Evolutionary conservation across 1,140 invertebrate genomes (phyloP).

Genomic region (Sarcophaga peregrina): DNA sequence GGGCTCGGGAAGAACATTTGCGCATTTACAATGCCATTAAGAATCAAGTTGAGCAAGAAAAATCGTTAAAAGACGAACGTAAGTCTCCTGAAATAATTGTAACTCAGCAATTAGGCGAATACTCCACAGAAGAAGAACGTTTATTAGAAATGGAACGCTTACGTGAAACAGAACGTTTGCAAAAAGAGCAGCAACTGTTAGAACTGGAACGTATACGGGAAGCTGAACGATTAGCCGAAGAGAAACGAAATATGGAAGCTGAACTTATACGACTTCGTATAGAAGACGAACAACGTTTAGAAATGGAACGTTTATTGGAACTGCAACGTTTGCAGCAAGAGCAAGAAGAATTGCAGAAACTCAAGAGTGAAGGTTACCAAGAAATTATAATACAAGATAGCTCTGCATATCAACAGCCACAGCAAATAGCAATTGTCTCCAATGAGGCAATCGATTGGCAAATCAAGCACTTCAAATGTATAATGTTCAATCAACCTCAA

Average conservation of each 20-base stretch:
- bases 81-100: neutral
- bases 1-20: constrained; percentile 57
- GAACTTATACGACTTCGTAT: constrained; percentile 51
- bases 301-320: constrained; percentile 50
- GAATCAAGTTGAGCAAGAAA: constrained; percentile 1
- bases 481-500: neutral
- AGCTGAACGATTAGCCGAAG: constrained; percentile 50
- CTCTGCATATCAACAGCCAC: neutral
- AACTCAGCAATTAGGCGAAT: neutral
- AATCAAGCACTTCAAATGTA: neutral
- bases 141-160: constrained; percentile 47
- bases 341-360: constrained; percentile 7
- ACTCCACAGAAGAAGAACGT: constrained; percentile 11
- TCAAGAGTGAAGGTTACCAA: neutral
- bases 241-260: constrained; percentile 49
- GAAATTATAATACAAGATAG: neutral
- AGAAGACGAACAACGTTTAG: constrained; percentile 52
- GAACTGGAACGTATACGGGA: constrained; percentile 52
- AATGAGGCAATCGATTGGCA: neutral
- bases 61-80: neutral
- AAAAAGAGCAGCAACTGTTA: constrained; percentile 49
- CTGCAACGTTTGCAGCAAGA: constrained; percentile 45
- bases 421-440: neutral
- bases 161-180: constrained; percentile 51
- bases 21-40: constrained; percentile 45